Conservation (phyloP, 2,113 vertebrate species). For the Buteo buteo region DNA sequence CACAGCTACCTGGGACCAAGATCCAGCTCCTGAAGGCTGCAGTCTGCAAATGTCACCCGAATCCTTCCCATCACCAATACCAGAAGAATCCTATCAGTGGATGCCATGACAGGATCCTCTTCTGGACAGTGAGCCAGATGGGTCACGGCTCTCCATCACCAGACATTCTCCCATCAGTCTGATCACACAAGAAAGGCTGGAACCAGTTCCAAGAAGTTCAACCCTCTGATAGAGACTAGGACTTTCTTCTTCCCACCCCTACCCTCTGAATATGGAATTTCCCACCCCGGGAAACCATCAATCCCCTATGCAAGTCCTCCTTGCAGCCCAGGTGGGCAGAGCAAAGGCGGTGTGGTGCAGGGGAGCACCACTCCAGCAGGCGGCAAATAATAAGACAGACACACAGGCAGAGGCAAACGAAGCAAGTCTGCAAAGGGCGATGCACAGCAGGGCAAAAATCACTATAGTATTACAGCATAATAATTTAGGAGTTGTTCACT, state of each 20-base stretch:
- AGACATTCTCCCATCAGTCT: not conserved
- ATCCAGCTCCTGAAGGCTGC: not conserved
- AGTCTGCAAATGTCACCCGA: not conserved
- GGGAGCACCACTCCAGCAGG: not conserved
- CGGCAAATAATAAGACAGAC: not conserved
- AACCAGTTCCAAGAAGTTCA: not conserved
- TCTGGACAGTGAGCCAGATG: not conserved
- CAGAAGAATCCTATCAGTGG: not conserved
- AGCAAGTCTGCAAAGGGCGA: not conserved
- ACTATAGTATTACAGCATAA: not conserved
- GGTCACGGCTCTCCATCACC: not conserved
- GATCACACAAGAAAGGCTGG: not conserved
- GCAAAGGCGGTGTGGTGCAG: not conserved
- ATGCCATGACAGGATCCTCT: not conserved
- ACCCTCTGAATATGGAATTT: not conserved
- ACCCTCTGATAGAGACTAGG: not conserved
- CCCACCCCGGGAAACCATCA: not conserved
- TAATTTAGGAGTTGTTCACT: rapidly evolving
- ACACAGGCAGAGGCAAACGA: not conserved
- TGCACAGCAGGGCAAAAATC: not conserved
- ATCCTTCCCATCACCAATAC: not conserved
- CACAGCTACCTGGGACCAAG: not conserved
- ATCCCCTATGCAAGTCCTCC: not conserved
- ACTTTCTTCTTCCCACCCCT: not conserved
- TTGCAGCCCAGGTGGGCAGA: not conserved